Evolutionary conservation across 2,797 vertebrate genomes (phyloP).

Genomic region (Lophius americanus): DNA sequence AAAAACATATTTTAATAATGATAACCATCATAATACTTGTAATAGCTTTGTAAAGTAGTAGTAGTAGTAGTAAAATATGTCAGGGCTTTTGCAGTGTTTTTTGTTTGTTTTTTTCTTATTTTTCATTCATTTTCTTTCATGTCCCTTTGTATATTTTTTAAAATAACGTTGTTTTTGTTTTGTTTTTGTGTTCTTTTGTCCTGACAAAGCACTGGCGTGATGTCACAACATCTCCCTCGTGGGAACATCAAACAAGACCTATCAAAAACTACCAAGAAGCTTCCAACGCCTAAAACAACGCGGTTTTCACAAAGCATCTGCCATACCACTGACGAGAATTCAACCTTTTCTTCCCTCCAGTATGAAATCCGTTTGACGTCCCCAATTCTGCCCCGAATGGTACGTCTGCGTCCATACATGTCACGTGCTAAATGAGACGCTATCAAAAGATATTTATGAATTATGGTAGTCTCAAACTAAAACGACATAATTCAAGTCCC

Average conservation of each 20-base stretch:
- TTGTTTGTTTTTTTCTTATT: background rate
- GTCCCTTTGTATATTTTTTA: background rate
- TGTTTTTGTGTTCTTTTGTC: background rate
- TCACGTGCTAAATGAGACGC: constrained; percentile 19
- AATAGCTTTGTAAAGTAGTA: too few species aligned
- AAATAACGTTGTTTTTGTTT: background rate
- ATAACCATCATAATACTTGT: too few species aligned
- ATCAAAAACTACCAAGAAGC: constrained; percentile 51
- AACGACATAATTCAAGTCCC: background rate
- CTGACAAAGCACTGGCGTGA: background rate
- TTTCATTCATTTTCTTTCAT: background rate
- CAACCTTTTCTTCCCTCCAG: constrained; percentile 28
- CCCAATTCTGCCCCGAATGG: constrained; percentile 5
- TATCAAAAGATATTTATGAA: background rate
- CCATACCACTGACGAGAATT: constrained; percentile 12
- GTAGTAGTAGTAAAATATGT: too few species aligned
- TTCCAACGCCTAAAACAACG: constrained; percentile 77
- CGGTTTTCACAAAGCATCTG: constrained; percentile 70
- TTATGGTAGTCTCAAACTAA: background rate
- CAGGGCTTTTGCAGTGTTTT: too few species aligned
- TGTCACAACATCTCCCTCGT: background rate
- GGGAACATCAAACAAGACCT: constrained; percentile 40
- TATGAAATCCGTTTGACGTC: constrained; percentile 48
- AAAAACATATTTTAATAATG: too few species aligned
- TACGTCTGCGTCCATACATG: constrained; percentile 26